Evolutionary conservation across 2,888 invertebrate genomes (phyloP).

Genomic region (Fabriciana adippe): DNA sequence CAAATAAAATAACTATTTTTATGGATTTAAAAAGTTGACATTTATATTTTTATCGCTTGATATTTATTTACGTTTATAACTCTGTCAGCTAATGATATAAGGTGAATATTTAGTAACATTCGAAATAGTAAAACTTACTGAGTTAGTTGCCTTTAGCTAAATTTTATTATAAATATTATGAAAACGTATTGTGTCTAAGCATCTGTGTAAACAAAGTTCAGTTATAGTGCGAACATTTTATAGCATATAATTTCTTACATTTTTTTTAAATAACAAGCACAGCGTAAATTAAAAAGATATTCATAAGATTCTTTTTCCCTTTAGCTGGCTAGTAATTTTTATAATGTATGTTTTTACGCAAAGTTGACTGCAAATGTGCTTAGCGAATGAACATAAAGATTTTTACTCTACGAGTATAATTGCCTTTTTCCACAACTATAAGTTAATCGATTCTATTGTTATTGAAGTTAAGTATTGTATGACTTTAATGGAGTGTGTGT

Average conservation of each 20-base stretch:
- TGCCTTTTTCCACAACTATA: conserved; percentile 44
- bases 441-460: conserved; percentile 55
- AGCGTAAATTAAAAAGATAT: conserved; percentile 11
- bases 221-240: not conserved
- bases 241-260: not conserved
- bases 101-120: too few species aligned
- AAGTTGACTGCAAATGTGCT: conserved; percentile 46
- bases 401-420: conserved; percentile 57
- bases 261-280: conserved; percentile 3
- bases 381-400: conserved; percentile 53
- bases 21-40: too few species aligned
- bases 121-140: too few species aligned
- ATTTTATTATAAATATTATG: too few species aligned
- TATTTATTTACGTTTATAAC: too few species aligned
- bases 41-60: too few species aligned
- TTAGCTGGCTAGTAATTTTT: conserved; percentile 11
- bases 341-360: conserved; percentile 14
- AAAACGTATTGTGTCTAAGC: too few species aligned
- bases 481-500: conserved; percentile 47
- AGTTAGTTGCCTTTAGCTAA: too few species aligned
- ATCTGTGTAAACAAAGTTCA: not conserved
- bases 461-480: conserved; percentile 50
- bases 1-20: too few species aligned
- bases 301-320: not conserved
- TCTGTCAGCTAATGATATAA: too few species aligned